These are phyloP conservation scores for Pachypeltis micranthus DNA, from an alignment of 1,140 invertebrate species.

Conservation along the genomic window DNA sequence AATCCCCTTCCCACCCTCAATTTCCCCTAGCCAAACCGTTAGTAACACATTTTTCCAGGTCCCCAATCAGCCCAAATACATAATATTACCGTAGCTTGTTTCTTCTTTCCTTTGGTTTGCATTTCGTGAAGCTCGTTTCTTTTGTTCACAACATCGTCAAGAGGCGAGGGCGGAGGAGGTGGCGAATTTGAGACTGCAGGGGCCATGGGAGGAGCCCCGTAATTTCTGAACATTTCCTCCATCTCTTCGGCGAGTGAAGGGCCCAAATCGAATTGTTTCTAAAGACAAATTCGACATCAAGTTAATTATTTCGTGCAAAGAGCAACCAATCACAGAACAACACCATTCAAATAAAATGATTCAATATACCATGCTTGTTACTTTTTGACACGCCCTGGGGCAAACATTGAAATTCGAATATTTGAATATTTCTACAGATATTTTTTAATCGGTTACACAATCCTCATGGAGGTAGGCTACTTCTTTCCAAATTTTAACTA, in stretches of 20 bases:
- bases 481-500: too few species aligned
- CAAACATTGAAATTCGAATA: too few species aligned
- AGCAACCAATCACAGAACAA: not conserved
- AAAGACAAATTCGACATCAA: not conserved
- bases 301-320: not conserved
- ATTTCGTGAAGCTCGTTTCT: conserved; percentile 59
- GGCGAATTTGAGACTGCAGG: conserved; percentile 30
- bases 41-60: too few species aligned
- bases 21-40: too few species aligned
- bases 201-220: conserved; percentile 39
- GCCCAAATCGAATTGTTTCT: conserved; percentile 62
- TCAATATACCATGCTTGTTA: too few species aligned
- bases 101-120: conserved; percentile 43
- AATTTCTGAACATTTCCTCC: conserved; percentile 80
- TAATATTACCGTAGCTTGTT: conserved; percentile 55
- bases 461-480: too few species aligned
- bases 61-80: too few species aligned
- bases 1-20: too few species aligned
- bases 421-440: too few species aligned
- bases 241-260: conserved; percentile 90
- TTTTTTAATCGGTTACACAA: too few species aligned
- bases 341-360: too few species aligned
- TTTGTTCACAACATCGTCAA: conserved; percentile 52
- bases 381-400: too few species aligned
- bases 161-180: conserved; percentile 38